Conservation (phyloP, 2,797 vertebrate genomes). For the Avahi laniger region DNA sequence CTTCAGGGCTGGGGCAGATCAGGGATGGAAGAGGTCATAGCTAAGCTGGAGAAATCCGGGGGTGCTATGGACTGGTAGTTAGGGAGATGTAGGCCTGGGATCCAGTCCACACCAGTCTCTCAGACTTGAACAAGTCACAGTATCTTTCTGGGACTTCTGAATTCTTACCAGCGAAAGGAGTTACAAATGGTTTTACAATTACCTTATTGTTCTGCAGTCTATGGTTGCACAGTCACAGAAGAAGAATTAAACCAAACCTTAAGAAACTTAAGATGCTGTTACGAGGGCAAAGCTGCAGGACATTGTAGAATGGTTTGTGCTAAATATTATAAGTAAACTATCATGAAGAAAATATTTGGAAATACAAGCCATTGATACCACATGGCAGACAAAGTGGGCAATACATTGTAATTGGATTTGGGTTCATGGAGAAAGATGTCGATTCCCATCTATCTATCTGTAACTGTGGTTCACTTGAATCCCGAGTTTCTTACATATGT, state of each 20-base stretch:
- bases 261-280: background rate
- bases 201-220: background rate
- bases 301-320: background rate
- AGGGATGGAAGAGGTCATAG: background rate
- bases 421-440: background rate
- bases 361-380: background rate
- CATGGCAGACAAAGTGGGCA: background rate
- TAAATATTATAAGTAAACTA: background rate
- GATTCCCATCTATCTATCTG: background rate
- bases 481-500: background rate
- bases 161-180: background rate
- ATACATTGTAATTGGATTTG: background rate
- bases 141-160: background rate
- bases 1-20: background rate
- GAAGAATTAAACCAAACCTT: background rate
- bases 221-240: background rate
- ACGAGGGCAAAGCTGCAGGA: background rate
- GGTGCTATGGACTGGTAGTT: background rate
- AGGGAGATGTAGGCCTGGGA: background rate
- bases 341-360: background rate
- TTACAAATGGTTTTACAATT: background rate
- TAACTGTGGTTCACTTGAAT: background rate
- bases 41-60: background rate
- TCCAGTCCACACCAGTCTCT: background rate
- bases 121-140: background rate